A percentile compares a stretch with the other conserved stretches of the same genome.
Conservation (phyloP, 2,888 invertebrate species). For the Ommatoiulus sabulosus region DNA sequence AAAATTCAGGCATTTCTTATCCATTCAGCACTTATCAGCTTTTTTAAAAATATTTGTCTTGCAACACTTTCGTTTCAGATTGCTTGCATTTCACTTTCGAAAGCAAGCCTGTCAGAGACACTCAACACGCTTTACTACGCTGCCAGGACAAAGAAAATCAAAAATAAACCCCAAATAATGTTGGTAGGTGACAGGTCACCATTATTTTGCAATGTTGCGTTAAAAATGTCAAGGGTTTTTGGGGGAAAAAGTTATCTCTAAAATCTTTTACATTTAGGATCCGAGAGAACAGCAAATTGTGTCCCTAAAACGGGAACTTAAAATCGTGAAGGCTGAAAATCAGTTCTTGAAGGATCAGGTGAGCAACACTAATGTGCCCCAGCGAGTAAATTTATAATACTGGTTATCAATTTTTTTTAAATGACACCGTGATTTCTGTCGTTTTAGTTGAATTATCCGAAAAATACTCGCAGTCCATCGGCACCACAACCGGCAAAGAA, state of each 20-base stretch:
- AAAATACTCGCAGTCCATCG: constrained; percentile 58
- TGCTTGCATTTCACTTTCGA: constrained; percentile 92
- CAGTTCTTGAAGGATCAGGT: constrained; percentile 79
- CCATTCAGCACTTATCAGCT: too few relatives aligned
- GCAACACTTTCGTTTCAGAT: constrained; percentile 73
- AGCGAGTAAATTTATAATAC: background rate
- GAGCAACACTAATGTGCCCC: background rate
- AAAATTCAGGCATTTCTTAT: too few relatives aligned
- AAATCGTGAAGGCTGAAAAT: constrained; percentile 87
- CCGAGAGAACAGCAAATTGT: constrained; percentile 91
- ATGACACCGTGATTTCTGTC: background rate
- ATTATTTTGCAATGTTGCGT: background rate
- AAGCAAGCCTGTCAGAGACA: constrained; percentile 86
- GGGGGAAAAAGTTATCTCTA: background rate
- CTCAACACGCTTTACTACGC: constrained; percentile 93
- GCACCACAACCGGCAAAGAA: constrained; percentile 59
- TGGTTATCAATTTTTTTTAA: background rate
- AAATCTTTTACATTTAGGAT: constrained; percentile 74
- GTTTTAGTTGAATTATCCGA: constrained; percentile 52
- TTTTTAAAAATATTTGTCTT: background rate
- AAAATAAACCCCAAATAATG: constrained; percentile 88
- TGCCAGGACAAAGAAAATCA: constrained; percentile 90
- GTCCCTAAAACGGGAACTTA: constrained; percentile 88
- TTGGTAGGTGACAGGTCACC: background rate
- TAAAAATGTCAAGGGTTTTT: background rate